Base-by-base conservation (phyloP, 2,797 vertebrate species). In the Crenichthys baileyi region DNA sequence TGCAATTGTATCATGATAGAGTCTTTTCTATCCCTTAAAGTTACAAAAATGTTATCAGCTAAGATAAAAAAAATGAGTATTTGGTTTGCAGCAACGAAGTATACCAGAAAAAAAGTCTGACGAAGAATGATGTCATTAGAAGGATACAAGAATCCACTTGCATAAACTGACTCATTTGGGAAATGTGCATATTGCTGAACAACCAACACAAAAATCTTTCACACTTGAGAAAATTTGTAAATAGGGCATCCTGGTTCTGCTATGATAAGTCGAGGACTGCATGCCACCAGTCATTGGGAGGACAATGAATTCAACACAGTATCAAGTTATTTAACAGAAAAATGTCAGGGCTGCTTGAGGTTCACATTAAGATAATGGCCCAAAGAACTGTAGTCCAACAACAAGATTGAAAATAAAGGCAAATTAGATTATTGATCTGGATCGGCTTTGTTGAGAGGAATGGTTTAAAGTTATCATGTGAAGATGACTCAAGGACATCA, bases 401-500 rank as follows among this genome's bases (percentile, higher is more conserved):
- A 11, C 39, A 65, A 22, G 7, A 16, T 39, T 39, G 16, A 22
- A 9, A 65, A 39, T 39, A 16, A 65, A 65, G 9, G 61, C 20
- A 39, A 18, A 36, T 61, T 16, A 29, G 4, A 31, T 61, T 1
- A 31, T 29, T 31, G 58, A 61, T 61, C 26, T 61, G 11, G 26
- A 61, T 61, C 16, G 39, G 18, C 8, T 39, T 4, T 65, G 18
- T 65, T 65, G 18, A 18, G 16, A 39, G 61, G 36, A 65, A 39
- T 61, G 13, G 58, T 4, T 60, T 16, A 6, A 60, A 60, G 29
- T 63, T 7, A 61, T 75, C 44, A 36, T 0, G 0, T 79, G 44
- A 76, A 24, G 29, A 81, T 67, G 80, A 76, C 29, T 78, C 73
- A 78, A 83, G 76, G 80, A 61, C 76, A 18, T 5, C 0, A 39